phyloP scores from a whole-genome alignment of 2,888 invertebrate genomes.

The Creontiades dilutus region DNA sequence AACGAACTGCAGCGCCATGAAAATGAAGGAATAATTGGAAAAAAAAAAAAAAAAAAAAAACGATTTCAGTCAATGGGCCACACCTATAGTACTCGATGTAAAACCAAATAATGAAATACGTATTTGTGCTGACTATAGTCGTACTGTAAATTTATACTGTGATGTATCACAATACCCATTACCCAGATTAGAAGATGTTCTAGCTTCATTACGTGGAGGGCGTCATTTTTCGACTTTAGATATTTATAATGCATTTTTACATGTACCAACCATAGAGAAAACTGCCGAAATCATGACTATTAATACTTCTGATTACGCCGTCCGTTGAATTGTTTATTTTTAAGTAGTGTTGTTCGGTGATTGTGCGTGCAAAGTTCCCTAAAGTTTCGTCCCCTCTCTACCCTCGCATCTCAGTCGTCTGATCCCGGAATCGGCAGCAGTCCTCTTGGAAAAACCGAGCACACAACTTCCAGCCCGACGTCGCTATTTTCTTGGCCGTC shows the following conservation, averaged over 20 bases:
- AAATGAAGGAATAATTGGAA: neutral
- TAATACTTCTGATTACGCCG: no score
- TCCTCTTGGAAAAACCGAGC: no score
- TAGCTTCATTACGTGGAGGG: neutral
- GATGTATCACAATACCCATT: neutral
- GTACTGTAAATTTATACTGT: neutral
- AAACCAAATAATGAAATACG: constrained; percentile 14
- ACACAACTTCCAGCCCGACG: no score
- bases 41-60: neutral
- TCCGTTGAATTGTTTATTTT: no score
- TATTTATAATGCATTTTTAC: neutral
- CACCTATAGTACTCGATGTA: neutral
- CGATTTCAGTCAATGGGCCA: constrained; percentile 21
- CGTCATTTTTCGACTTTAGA: neutral
- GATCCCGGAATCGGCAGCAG: no score
- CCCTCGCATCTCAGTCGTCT: no score
- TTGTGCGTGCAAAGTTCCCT: no score
- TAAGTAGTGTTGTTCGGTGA: no score
- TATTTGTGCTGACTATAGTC: neutral
- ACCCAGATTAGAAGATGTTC: neutral
- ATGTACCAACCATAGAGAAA: neutral
- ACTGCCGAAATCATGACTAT: neutral
- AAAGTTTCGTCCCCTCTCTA: no score
- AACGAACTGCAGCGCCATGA: neutral
- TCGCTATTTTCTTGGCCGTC: no score